Conservation (phyloP, 2,113 vertebrate genomes). For the Cyphomyrus plagiostoma region DNA sequence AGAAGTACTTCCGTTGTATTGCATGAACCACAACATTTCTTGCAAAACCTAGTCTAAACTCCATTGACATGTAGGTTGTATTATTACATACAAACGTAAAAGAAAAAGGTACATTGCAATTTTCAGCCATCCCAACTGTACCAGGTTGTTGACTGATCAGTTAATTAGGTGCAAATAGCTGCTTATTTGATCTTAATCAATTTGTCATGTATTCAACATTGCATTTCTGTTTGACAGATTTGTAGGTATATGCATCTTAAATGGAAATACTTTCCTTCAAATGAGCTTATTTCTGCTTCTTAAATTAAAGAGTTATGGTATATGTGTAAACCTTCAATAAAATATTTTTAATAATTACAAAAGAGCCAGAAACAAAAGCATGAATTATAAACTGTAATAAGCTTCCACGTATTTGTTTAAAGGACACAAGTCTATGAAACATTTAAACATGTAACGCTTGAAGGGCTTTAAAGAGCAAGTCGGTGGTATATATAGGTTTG, state of each 20-base stretch:
- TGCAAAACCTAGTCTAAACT: not conserved
- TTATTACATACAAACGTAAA: not conserved
- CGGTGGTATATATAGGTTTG: not conserved
- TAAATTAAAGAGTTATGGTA: not conserved
- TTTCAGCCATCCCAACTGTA: not conserved
- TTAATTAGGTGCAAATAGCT: not conserved
- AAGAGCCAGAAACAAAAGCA: not conserved
- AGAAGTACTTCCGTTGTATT: not conserved
- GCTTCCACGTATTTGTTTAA: not conserved
- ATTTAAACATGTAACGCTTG: not conserved
- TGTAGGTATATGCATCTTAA: not conserved
- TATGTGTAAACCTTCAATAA: not conserved
- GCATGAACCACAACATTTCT: not conserved
- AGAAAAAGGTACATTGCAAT: not conserved
- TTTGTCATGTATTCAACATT: not conserved
- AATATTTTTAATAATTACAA: not conserved
- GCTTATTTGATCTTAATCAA: not conserved
- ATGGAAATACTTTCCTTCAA: not conserved
- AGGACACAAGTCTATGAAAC: not conserved
- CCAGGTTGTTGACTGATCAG: not conserved
- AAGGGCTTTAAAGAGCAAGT: not conserved
- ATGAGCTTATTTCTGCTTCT: not conserved
- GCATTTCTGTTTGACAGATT: not conserved
- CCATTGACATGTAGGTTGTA: not conserved
- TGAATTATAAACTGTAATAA: not conserved